phyloP scores from a whole-genome alignment of 1,140 invertebrate species.

The Drosophila aff. region DNA sequence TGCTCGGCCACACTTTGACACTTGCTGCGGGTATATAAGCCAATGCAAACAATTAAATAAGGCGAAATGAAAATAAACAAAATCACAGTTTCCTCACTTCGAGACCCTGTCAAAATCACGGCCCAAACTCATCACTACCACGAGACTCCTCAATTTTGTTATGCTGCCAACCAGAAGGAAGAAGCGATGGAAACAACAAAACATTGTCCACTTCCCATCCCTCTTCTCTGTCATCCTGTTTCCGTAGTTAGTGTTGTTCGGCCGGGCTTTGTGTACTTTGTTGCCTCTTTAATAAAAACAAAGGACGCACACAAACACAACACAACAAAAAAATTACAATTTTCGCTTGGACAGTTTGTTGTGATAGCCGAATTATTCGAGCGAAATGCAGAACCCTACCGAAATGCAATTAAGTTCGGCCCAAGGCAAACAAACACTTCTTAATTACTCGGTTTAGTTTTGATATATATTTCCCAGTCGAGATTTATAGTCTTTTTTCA shows the following conservation, averaged over 20 bases:
- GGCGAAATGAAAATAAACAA: slow-evolving; percentile 18
- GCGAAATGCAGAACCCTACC: slow-evolving; percentile 10
- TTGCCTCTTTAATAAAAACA: slow-evolving; percentile 48
- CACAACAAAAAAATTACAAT: slow-evolving; percentile 21
- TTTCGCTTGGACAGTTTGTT: slow-evolving; percentile 31
- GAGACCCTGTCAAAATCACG: slow-evolving; percentile 9
- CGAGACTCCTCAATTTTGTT: slow-evolving; percentile 9
- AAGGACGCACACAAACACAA: slow-evolving; percentile 12
- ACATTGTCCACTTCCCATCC: slow-evolving; percentile 10
- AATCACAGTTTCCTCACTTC: slow-evolving; percentile 5
- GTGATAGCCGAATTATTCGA: slow-evolving; percentile 17
- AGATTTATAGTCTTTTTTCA: slow-evolving; percentile 31
- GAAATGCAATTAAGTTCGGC: slow-evolving; percentile 43
- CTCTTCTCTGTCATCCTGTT: slow-evolving; percentile 26
- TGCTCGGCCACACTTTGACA: slow-evolving; percentile 33
- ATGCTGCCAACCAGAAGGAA: slow-evolving; percentile 10
- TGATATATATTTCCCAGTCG: slow-evolving; percentile 47
- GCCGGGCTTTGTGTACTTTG: slow-evolving; percentile 44
- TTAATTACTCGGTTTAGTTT: slow-evolving; percentile 61
- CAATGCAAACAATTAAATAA: slow-evolving; percentile 20
- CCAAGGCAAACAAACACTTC: slow-evolving; percentile 23
- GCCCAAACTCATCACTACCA: slow-evolving; percentile 13
- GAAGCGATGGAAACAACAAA: slow-evolving; percentile 10
- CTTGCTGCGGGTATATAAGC: slow-evolving; percentile 1
- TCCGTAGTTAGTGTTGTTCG: slow-evolving; percentile 28